Percentiles rank a stretch among this genome's conserved stretches.
These are phyloP conservation scores for Nebria brevicollis DNA, from an alignment of 2,888 invertebrate genomes.

Conservation along the genomic window DNA sequence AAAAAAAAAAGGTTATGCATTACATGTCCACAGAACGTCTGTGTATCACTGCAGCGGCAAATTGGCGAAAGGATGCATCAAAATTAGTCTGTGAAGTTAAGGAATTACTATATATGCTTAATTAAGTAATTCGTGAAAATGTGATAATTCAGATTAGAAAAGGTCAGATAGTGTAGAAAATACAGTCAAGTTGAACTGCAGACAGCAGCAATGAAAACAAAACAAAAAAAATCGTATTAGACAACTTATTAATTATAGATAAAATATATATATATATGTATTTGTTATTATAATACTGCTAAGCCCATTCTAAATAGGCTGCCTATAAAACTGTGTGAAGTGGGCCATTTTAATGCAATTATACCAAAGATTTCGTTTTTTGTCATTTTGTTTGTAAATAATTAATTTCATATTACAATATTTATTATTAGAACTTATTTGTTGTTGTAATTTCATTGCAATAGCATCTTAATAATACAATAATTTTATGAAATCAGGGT, in stretches of 20 bases:
- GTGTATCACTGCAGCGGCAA: constrained; percentile 23
- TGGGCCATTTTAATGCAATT: constrained; percentile 40
- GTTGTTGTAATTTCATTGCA: constrained; percentile 40
- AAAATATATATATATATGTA: constrained; percentile 38
- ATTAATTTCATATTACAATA: constrained; percentile 42
- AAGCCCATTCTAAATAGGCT: constrained; percentile 37
- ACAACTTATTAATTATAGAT: constrained; percentile 5
- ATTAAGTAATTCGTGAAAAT: constrained; percentile 39
- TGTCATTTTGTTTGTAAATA: constrained; percentile 42
- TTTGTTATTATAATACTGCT: constrained; percentile 46
- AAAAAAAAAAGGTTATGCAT: constrained; percentile 33
- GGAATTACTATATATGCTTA: constrained; percentile 24
- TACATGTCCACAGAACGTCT: constrained; percentile 30
- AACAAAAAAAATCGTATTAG: constrained; percentile 23
- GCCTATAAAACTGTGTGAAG: constrained; percentile 22
- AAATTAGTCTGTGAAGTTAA: constrained; percentile 39
- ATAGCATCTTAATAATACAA: neutral
- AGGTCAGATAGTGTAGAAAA: constrained; percentile 8
- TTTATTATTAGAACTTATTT: constrained; percentile 43
- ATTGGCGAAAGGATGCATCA: constrained; percentile 17
- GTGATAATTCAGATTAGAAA: constrained; percentile 42
- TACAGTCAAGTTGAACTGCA: constrained; percentile 38
- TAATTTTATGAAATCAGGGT: constrained; percentile 6
- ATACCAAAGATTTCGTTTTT: constrained; percentile 41
- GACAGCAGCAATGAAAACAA: constrained; percentile 28